phyloP scores from a whole-genome alignment of 2,113 vertebrate genomes.

The Ophiodon elongatus region DNA sequence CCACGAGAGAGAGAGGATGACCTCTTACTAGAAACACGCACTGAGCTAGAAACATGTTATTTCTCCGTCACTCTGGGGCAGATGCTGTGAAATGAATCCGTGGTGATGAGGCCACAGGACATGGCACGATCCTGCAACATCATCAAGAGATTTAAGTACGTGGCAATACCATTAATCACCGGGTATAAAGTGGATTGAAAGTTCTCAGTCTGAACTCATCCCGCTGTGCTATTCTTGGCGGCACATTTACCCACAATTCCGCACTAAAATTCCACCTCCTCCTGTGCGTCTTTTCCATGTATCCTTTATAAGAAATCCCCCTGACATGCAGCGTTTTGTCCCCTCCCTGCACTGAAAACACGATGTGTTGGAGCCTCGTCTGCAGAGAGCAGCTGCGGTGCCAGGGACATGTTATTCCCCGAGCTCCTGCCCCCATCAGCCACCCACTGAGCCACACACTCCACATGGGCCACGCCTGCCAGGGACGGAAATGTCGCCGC shows the following conservation, averaged over 20 bases:
- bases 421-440: conserved; percentile 60
- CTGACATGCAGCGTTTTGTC: conserved; percentile 26
- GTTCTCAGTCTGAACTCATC: conserved; percentile 23
- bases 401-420: conserved; percentile 53
- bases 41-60: conserved; percentile 63
- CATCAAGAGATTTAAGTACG: conserved; percentile 6
- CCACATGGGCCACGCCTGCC: conserved; percentile 52
- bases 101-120: conserved; percentile 14
- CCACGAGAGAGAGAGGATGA: conserved; percentile 66
- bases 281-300: neutral
- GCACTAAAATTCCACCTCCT: neutral
- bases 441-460: conserved; percentile 61
- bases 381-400: conserved; percentile 71
- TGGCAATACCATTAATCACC: conserved; percentile 54
- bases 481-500: conserved; percentile 14
- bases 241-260: conserved; percentile 26
- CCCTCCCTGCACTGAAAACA: conserved; percentile 12
- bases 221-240: conserved; percentile 42
- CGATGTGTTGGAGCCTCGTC: conserved; percentile 37
- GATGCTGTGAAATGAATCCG: conserved; percentile 51
- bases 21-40: conserved; percentile 71
- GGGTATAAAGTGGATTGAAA: conserved; percentile 15
- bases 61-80: conserved; percentile 42
- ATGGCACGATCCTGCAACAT: conserved; percentile 9
- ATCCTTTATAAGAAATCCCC: conserved; percentile 44